Base-by-base conservation (phyloP, 2,113 vertebrate genomes). In the Spermophilus dauricus region DNA sequence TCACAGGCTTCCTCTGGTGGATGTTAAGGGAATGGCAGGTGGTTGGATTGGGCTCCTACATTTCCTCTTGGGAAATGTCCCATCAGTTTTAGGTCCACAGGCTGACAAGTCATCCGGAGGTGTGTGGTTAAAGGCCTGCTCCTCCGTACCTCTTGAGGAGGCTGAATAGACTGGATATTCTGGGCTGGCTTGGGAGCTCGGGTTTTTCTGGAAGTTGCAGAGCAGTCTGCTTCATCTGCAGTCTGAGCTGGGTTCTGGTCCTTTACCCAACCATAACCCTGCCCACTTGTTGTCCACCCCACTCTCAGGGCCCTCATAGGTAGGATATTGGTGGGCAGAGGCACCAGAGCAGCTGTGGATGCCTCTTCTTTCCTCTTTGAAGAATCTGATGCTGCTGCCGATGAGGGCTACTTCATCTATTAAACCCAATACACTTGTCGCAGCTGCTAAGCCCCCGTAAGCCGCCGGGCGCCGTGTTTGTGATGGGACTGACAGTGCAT, bases 401-500 rank as follows among this genome's bases (percentile, higher is more conserved):
- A 98, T 98, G 99, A 99, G 98, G 99, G 99, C 98, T 99, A 99
- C 99, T 99, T 99, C 99, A 99, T 99, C 98, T 98, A 98, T 98
- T 99, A 98, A 99, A 99, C 98, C 98, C 98, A 99, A 99, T 99
- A 98, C 98, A 99, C 98, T 99, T 98, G 99, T 99, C 99, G 99
- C 99, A 98, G 98, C 99, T 99, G 98, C 98, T 99, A 99, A 99
- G 98, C 98, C 98, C 98, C 98, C 98, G 96, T 99, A 98, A 99
- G 98, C 99, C 99, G 98, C 98, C 99, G 98, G 98, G 98, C 98
- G 98, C 98, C 97, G 98, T 98, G 98, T 98, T 99, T 99, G 98
- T 99, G 99, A 99, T 99, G 98, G 98, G 99, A 99, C 99, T 99
- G 99, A 99, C 99, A 99, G 99, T 99, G 99, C 99, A 99, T 99